Base-by-base conservation (phyloP, 1,140 invertebrate genomes). In the Zaprionus vittiger region DNA sequence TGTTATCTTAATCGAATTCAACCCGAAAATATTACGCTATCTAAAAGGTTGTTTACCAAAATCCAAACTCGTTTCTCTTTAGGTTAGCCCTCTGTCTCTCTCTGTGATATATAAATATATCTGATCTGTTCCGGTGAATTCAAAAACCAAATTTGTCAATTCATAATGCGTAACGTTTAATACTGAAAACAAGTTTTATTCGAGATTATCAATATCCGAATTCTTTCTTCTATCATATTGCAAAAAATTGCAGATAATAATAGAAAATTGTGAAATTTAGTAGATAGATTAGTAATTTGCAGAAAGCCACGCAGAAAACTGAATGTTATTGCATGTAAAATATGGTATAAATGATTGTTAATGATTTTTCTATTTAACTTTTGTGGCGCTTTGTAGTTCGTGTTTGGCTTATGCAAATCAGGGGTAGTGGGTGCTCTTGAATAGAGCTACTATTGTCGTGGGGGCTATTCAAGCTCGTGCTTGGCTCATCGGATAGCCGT, bases 401-500 rank as follows among this genome's bases (percentile, higher is more conserved):
- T 61, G 22, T 69, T 54, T 73, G 54, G 54, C 49, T 83, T 90
- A 89, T 90, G 81, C 79, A 71, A 90, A 90, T 90, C 31, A 26
- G 37, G 47, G 67, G 72, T 90, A 90, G 85, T 90, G 85, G 85
- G 85, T 90, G 85, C 85, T 90, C 85, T 90, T 90, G 85, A 89
- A 90, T 79, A 81, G 68, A 68, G 75, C 84, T 52, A 49, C 70
- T 73, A 67, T 73, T 76, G 84, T 79, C 62, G 75, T 4, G 67
- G 64, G 55, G 62, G 37, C 64, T 57, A 56, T 67, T 67, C 24
- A 57, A 67, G 61, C 79, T 77, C 41, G 41, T 62, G 24, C 20
- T 26, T 38, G 60, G 28, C 6, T 47, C 17, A 28, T 20, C 24
- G 38, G 14, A 5, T 20, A 14, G 20, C 26, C 31, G 15, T 85